These are phyloP conservation scores for Scomber colias DNA, from an alignment of 2,113 vertebrate genomes.

Conservation along the genomic window DNA sequence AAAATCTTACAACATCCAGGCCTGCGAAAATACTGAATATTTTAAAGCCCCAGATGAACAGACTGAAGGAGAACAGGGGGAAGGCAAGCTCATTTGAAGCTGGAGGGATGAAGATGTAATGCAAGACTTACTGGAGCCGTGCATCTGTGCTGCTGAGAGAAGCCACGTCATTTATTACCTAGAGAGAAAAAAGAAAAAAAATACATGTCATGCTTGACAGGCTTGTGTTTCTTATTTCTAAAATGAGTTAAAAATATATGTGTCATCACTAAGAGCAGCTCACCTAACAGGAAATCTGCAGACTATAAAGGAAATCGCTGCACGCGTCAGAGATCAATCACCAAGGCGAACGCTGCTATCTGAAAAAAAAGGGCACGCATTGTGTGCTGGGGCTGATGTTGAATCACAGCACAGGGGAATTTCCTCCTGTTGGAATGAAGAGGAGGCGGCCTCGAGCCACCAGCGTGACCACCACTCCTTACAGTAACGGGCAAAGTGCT, in stretches of 20 bases:
- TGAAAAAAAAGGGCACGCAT: background rate
- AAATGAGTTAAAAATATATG: background rate
- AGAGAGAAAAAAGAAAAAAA: background rate
- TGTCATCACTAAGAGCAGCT: background rate
- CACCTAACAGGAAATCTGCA: slow-evolving; percentile 15
- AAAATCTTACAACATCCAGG: slow-evolving; percentile 66
- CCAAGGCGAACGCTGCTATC: background rate
- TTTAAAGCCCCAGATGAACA: slow-evolving; percentile 76
- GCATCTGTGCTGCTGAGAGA: background rate
- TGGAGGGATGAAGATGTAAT: no score
- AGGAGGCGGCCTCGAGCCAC: slow-evolving; percentile 16
- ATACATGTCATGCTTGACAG: background rate
- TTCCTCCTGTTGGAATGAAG: slow-evolving; percentile 17
- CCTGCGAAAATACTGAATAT: slow-evolving; percentile 81
- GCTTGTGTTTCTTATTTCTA: background rate
- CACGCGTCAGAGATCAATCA: background rate
- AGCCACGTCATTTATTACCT: background rate
- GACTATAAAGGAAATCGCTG: slow-evolving; percentile 5
- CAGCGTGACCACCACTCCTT: background rate
- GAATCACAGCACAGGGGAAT: slow-evolving; percentile 21
- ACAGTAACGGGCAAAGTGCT: background rate
- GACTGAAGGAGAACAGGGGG: slow-evolving; percentile 48
- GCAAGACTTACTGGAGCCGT: slow-evolving; percentile 4
- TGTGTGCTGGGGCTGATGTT: slow-evolving; percentile 1
- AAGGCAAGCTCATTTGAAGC: slow-evolving; percentile 43